Percentiles rank a stretch among this genome's conserved stretches.
Conservation (phyloP, 53 echinoderm and acorn worm genomes). For the Henricia sp. region DNA sequence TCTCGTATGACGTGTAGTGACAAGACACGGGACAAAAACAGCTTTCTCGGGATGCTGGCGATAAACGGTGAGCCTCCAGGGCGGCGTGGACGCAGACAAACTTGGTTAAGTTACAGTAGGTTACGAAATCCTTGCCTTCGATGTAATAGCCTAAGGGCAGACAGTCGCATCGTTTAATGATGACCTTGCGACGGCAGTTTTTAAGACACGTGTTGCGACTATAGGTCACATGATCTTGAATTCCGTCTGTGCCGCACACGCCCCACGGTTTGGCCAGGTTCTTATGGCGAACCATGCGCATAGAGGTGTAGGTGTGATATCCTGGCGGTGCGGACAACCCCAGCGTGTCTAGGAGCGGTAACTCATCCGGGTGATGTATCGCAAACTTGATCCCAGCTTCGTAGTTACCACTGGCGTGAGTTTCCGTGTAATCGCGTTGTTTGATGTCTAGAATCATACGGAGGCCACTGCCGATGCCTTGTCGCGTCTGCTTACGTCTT, state of each 20-base stretch:
- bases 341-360: constrained; percentile 10
- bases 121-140: neutral
- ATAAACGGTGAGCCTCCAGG: neutral
- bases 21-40: constrained; percentile 37
- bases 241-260: neutral
- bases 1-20: constrained; percentile 19
- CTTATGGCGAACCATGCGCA: constrained; percentile 15
- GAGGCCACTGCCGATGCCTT: constrained; percentile 42
- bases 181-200: constrained; percentile 20
- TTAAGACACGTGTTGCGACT: constrained; percentile 25
- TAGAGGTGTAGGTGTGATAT: constrained; percentile 44
- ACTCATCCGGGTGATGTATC: constrained; percentile 17
- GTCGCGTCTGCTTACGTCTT: neutral
- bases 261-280: constrained; percentile 44
- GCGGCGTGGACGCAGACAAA: constrained; percentile 8
- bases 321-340: constrained; percentile 46
- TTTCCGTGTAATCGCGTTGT: constrained; percentile 36
- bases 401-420: neutral
- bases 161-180: constrained; percentile 14
- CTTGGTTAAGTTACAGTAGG: constrained; percentile 1
- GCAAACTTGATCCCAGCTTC: constrained; percentile 46
- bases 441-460: constrained; percentile 23
- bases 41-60: neutral
- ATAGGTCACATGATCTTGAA: neutral
- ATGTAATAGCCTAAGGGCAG: neutral